Percentiles rank a stretch among this genome's conserved stretches.
Evolutionary conservation across 2,888 invertebrate genomes (phyloP).

Genomic region (Endomychus coccineus): DNA sequence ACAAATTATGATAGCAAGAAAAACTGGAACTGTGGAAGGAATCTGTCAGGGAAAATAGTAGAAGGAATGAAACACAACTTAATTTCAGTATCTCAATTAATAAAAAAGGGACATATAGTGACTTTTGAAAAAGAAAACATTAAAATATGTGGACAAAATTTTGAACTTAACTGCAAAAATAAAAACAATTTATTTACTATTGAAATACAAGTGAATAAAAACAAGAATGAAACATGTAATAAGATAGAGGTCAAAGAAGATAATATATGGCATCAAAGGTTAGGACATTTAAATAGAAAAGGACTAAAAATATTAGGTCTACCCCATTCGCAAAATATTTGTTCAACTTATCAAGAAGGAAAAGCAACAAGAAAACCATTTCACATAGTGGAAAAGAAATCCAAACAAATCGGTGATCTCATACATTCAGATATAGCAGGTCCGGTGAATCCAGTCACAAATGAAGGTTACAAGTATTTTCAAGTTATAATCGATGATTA

Average conservation of each 20-base stretch:
- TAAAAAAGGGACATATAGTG: no score
- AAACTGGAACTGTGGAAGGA: conserved; percentile 6
- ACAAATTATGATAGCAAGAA: conserved; percentile 1
- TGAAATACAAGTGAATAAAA: no score
- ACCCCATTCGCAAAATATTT: conserved; percentile 5
- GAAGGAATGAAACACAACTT: conserved; percentile 8
- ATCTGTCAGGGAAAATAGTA: conserved; percentile 10
- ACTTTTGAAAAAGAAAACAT: no score
- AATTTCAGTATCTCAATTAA: conserved; percentile 9
- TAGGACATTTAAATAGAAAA: conserved; percentile 7
- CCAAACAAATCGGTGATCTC: conserved; percentile 19
- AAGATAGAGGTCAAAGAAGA: no score
- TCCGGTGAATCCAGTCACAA: conserved; percentile 14
- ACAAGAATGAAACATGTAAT: no score
- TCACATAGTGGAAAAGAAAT: conserved; percentile 15
- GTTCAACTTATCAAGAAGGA: conserved; percentile 10
- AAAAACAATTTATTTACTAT: no score
- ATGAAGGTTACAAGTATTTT: conserved; percentile 12
- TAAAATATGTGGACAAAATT: no score
- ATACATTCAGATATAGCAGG: conserved; percentile 21
- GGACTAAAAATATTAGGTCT: conserved; percentile 7
- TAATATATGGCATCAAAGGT: conserved; percentile 6
- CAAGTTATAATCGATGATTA: conserved; percentile 14
- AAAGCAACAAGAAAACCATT: conserved; percentile 20
- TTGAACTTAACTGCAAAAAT: no score